Evolutionary conservation across 2,888 invertebrate genomes (phyloP), one percentile per base, ranked within the genome.

Genomic region (Leucophenga maculata): DNA sequence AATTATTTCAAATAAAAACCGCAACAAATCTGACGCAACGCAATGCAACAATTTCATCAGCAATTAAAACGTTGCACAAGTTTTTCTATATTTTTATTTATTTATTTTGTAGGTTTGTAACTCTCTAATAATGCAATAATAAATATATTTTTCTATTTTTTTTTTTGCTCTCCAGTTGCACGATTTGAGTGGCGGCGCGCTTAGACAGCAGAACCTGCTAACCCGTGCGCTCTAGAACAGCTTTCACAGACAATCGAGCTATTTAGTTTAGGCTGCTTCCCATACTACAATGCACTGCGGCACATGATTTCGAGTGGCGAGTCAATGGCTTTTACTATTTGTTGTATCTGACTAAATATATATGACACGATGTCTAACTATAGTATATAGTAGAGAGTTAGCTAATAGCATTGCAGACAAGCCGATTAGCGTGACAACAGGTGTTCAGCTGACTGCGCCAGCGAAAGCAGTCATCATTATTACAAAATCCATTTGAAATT

Each of bases 41-140:
- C 69, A 69, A 65, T 69, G 67, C 65, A 62, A 69, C 71, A 66
- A 77, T 79, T 80, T 70, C 79, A 77, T 77, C 75, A 74, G 76
- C 50, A 39, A 31, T 69, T 72, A 75, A 78, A 18, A 69, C 72
- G 64, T 16, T 65, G 32, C 16, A 20, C 46, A 67, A 66, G 57
- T 69, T 50, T 59, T 59, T n/a, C n/a, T n/a, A n/a, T n/a, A n/a
- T n/a, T 59, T 59, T 55, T 55, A 20, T 55, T 26, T 55, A 22
- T 22, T 8, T 20, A 4, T 22, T 44, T 60, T 60, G 18, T 39
- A 4, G 8, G 50, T 60, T 39, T 44, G 39, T 11, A 60, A 60
- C 39, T 44, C 46, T 46, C 32, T 44, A 16, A n/a, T 11, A 50
- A 50, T 50, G 46, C 46, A 50, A 50, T 50, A 50, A 4, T 26